Evolutionary conservation across 2,113 vertebrate genomes (phyloP).

Genomic region (Tenrec ecaudatus): DNA sequence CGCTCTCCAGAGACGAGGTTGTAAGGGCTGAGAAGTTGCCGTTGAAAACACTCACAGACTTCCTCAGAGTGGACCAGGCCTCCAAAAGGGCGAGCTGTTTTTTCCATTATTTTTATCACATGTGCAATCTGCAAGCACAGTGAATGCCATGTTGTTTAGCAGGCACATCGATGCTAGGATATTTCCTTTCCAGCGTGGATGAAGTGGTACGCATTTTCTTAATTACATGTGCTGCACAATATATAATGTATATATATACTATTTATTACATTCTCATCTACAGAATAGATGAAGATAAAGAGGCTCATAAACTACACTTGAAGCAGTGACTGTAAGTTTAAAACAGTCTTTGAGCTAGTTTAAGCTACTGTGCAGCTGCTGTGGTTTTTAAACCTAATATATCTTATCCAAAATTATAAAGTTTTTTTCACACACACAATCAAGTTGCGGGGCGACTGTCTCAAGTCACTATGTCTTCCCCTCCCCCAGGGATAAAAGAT

Average conservation of each 20-base stretch:
- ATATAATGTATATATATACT: slow-evolving; percentile 59
- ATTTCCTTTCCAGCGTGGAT: slow-evolving; percentile 57
- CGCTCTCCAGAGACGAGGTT: not conserved
- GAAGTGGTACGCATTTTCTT: slow-evolving; percentile 76
- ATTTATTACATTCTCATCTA: slow-evolving; percentile 60
- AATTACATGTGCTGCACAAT: slow-evolving; percentile 67
- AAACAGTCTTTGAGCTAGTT: not conserved
- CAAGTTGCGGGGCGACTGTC: slow-evolving; percentile 24
- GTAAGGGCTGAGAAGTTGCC: not conserved
- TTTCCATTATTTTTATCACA: not conserved
- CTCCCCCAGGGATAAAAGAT: not conserved
- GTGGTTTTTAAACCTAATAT: slow-evolving; percentile 34
- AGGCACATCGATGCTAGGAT: slow-evolving; percentile 45
- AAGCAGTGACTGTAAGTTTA: slow-evolving; percentile 55
- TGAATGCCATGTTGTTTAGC: slow-evolving; percentile 37
- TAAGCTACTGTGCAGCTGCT: slow-evolving; percentile 49
- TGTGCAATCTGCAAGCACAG: not conserved
- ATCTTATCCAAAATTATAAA: slow-evolving; percentile 67
- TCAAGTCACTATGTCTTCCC: not conserved
- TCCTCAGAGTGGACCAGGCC: slow-evolving; percentile 11
- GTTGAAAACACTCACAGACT: not conserved
- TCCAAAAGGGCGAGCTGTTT: slow-evolving; percentile 6
- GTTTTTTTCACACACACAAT: slow-evolving; percentile 40
- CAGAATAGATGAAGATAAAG: slow-evolving; percentile 67
- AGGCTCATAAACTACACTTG: slow-evolving; percentile 57